A percentile compares a stretch with the other conserved stretches of the same genome.
phyloP scores from a whole-genome alignment of 2,888 invertebrate species.

The Urechis unicinctus region DNA sequence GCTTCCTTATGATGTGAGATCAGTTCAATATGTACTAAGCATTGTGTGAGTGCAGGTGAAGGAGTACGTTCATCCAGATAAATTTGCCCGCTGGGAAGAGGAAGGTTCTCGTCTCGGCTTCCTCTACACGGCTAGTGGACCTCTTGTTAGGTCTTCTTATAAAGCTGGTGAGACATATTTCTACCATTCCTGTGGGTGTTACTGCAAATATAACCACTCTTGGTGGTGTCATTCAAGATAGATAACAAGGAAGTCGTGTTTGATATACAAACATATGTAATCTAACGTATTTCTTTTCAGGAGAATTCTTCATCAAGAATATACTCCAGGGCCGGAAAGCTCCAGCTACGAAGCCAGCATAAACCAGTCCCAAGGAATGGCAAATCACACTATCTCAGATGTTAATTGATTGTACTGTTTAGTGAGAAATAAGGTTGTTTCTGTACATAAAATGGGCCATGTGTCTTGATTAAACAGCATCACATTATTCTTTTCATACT shows the following conservation, averaged over 20 bases:
- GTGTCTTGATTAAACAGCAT: too few relatives aligned
- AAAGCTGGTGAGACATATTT: conserved; percentile 75
- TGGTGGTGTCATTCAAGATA: too few relatives aligned
- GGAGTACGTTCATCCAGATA: conserved; percentile 94
- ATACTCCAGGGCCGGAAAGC: conserved; percentile 5
- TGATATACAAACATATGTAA: not conserved
- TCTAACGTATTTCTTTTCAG: conserved; percentile 7
- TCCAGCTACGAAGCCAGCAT: too few relatives aligned
- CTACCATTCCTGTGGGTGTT: not conserved
- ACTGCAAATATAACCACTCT: not conserved
- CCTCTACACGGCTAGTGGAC: conserved; percentile 93
- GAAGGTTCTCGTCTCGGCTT: conserved; percentile 80
- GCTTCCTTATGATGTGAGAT: not conserved
- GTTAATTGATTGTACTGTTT: too few relatives aligned
- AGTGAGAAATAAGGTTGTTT: too few relatives aligned
- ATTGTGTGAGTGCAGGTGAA: conserved; percentile 55
- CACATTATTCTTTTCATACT: too few relatives aligned
- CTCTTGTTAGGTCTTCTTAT: conserved; percentile 92
- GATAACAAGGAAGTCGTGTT: not conserved
- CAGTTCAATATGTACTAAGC: too few relatives aligned
- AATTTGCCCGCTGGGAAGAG: conserved; percentile 78
- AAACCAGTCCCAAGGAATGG: too few relatives aligned
- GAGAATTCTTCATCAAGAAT: conserved; percentile 18
- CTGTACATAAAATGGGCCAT: too few relatives aligned
- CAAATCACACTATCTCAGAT: too few relatives aligned